These are phyloP conservation scores for Ericerus pela DNA, from an alignment of 1,140 invertebrate species.

Conservation along the genomic window DNA sequence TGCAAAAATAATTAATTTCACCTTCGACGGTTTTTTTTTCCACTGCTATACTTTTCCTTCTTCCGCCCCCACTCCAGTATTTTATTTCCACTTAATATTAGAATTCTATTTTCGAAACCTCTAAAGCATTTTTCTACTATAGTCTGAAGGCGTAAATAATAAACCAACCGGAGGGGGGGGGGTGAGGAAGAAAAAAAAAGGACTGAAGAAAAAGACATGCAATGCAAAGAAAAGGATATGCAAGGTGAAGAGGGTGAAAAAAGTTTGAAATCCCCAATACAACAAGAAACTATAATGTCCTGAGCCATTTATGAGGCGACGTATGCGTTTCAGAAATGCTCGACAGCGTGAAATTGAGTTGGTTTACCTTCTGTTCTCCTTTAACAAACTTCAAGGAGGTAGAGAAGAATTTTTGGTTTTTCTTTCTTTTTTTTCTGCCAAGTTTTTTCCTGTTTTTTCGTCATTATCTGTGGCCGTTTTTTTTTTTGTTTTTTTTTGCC, in stretches of 20 bases:
- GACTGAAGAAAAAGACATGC: slow-evolving; percentile 10
- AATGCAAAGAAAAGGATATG: slow-evolving; percentile 11
- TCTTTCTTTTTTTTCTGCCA: no score
- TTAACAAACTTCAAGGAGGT: no score
- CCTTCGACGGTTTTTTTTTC: background rate
- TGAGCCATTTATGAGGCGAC: slow-evolving; percentile 11
- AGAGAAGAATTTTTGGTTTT: no score
- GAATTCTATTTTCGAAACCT: background rate
- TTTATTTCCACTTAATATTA: background rate
- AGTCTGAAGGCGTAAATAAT: slow-evolving; percentile 5
- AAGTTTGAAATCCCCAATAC: slow-evolving; percentile 1
- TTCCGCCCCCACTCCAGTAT: background rate
- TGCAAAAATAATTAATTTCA: no score
- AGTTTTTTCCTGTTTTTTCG: no score
- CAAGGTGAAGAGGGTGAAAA: slow-evolving; percentile 15
- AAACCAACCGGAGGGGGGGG: slow-evolving; percentile 17
- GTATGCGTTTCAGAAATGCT: slow-evolving; percentile 8
- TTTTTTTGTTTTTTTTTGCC: no score
- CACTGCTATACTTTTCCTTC: background rate
- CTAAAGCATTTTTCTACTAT: background rate
- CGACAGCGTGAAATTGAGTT: slow-evolving; percentile 19
- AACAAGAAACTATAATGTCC: background rate
- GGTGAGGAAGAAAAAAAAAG: slow-evolving; percentile 6
- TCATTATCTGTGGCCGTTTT: no score
- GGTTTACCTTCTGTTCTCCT: slow-evolving; percentile 5